Percentiles rank a stretch among this genome's conserved stretches.
phyloP scores from a whole-genome alignment of 2,797 vertebrate genomes.

The Phyllotis vaccarum region DNA sequence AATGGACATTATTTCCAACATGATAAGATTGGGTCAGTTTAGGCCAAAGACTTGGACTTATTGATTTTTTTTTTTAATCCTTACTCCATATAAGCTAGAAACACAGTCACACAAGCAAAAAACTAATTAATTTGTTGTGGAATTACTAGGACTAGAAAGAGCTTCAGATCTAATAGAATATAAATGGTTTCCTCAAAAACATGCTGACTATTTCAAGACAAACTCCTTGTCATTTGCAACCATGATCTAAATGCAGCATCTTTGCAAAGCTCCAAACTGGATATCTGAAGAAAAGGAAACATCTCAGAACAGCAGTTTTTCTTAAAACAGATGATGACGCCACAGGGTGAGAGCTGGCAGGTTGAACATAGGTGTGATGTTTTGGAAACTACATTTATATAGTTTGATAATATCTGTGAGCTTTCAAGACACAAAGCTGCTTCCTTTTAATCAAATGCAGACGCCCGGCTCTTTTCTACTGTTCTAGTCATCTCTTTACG shows the following conservation, averaged over 20 bases:
- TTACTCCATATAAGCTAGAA: conserved; percentile 33
- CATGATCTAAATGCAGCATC: background rate
- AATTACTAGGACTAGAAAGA: conserved; percentile 28
- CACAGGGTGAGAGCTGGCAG: conserved; percentile 5
- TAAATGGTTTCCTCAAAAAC: background rate
- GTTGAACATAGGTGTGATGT: conserved; percentile 19
- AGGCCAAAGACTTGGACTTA: conserved; percentile 51
- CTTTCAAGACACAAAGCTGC: background rate
- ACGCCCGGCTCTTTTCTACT: background rate
- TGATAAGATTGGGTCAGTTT: conserved; percentile 59
- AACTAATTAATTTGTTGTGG: conserved; percentile 16
- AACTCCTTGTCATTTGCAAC: background rate
- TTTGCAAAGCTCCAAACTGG: background rate
- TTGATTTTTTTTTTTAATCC: conserved; percentile 59
- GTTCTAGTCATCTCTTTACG: background rate
- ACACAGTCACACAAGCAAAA: background rate
- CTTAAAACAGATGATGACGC: background rate
- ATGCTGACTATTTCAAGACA: background rate
- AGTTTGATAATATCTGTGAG: background rate
- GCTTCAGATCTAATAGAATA: background rate
- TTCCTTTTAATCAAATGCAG: conserved; percentile 14
- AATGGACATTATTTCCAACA: conserved; percentile 33
- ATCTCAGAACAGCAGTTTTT: background rate
- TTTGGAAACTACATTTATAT: conserved; percentile 47
- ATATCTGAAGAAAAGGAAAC: background rate